These are phyloP conservation scores for Umimayanthus chanpuru DNA, from an alignment of 92 coral and sea anemone species.

Conservation along the genomic window DNA sequence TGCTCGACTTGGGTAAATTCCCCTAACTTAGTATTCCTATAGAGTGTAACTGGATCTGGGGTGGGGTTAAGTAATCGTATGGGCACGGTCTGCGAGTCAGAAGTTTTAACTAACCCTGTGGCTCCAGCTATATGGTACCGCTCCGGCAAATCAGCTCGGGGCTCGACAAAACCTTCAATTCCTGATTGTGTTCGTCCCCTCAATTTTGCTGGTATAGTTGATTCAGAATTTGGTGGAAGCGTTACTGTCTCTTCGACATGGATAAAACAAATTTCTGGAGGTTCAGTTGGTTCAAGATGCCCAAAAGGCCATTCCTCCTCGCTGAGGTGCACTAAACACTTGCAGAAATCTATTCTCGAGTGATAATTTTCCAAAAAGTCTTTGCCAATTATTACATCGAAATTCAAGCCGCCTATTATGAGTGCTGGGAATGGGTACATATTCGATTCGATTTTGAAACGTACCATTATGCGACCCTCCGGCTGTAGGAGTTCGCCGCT, in stretches of 20 bases:
- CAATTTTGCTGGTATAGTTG: conserved; percentile 34
- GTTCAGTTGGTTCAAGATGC: not conserved
- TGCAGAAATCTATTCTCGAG: conserved; percentile 51
- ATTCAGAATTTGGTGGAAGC: conserved; percentile 37
- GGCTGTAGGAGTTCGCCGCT: conserved; percentile 21
- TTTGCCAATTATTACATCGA: conserved; percentile 61
- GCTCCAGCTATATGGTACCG: conserved; percentile 45
- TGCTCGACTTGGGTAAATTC: not conserved
- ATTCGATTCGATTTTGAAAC: conserved; percentile 46
- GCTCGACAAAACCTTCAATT: conserved; percentile 23
- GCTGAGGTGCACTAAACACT: conserved; percentile 21
- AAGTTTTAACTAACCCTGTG: conserved; percentile 21
- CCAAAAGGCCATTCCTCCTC: conserved; percentile 10
- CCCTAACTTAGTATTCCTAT: conserved; percentile 32
- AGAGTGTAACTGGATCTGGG: conserved; percentile 31
- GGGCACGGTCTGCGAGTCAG: conserved; percentile 23
- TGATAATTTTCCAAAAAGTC: conserved; percentile 63
- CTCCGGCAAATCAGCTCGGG: not conserved
- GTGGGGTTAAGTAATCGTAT: conserved; percentile 52
- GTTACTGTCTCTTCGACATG: conserved; percentile 17
- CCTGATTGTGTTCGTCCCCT: not conserved
- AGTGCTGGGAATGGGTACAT: conserved; percentile 48
- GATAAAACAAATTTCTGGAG: conserved; percentile 3
- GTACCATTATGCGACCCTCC: conserved; percentile 19
- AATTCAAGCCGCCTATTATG: conserved; percentile 49